Conservation (phyloP, 2,797 vertebrate genomes). For the Pempheris klunzingeri region DNA sequence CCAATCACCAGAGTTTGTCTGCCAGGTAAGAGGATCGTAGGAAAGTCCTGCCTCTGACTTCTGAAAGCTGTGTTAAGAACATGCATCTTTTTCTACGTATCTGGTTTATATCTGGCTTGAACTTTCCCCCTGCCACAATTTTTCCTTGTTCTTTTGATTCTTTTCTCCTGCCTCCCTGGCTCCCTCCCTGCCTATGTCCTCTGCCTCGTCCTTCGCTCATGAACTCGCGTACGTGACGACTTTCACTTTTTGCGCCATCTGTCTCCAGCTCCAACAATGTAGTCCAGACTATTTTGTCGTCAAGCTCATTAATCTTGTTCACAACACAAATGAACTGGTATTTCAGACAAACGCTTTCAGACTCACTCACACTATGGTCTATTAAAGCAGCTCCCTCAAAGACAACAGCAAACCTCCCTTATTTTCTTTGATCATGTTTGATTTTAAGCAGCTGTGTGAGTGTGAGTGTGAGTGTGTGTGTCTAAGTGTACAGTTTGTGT, state of each 20-base stretch:
- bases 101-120: slow-evolving; percentile 9
- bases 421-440: slow-evolving; percentile 37
- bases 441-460: slow-evolving; percentile 36
- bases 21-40: slow-evolving; percentile 75
- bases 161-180: neutral
- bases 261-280: slow-evolving; percentile 41
- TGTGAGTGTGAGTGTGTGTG: neutral
- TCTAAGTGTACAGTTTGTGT: neutral
- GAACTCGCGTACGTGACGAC: slow-evolving; percentile 66
- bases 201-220: slow-evolving; percentile 20
- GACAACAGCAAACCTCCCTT: slow-evolving; percentile 32
- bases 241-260: slow-evolving; percentile 52
- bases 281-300: slow-evolving; percentile 64
- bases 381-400: slow-evolving; percentile 29
- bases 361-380: slow-evolving; percentile 24
- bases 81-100: neutral
- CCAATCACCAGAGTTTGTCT: slow-evolving; percentile 83
- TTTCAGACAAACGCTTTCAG: slow-evolving; percentile 24
- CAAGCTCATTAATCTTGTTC: slow-evolving; percentile 70
- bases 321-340: slow-evolving; percentile 50
- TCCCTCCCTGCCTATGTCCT: slow-evolving; percentile 1
- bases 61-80: neutral
- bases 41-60: slow-evolving; percentile 23
- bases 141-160: slow-evolving; percentile 13
- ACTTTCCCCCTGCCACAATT: slow-evolving; percentile 1